Evolutionary conservation across 2,113 vertebrate species (phyloP).

Genomic region (Zingel zingel): DNA sequence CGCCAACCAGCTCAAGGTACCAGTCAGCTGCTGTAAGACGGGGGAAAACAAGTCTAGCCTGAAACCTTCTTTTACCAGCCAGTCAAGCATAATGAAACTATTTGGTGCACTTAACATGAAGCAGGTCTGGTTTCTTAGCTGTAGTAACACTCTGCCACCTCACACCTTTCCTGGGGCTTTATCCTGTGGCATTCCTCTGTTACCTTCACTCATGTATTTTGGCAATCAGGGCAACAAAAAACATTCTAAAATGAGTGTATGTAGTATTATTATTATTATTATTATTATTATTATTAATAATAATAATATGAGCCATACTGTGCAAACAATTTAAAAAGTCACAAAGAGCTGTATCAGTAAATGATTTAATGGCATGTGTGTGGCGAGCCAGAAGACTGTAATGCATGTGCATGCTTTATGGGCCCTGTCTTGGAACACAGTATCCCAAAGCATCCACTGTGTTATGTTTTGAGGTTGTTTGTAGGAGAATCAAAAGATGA

Average conservation of each 20-base stretch:
- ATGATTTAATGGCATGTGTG: neutral
- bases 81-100: neutral
- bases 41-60: neutral
- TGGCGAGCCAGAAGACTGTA: no score
- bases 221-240: neutral
- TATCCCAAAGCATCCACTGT: no score
- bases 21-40: neutral
- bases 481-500: no score
- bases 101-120: neutral
- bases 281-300: no score
- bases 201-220: neutral
- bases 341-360: neutral
- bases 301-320: neutral
- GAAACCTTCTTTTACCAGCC: neutral
- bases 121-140: neutral
- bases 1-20: constrained; percentile 92
- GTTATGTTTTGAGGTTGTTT: no score
- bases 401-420: no score
- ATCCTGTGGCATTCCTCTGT: neutral
- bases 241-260: neutral
- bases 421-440: no score
- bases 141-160: neutral
- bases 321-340: neutral
- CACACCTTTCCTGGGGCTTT: neutral
- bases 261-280: neutral